Evolutionary conservation across 1,140 invertebrate genomes (phyloP).

Genomic region (Cardiocondyla obscurior): DNA sequence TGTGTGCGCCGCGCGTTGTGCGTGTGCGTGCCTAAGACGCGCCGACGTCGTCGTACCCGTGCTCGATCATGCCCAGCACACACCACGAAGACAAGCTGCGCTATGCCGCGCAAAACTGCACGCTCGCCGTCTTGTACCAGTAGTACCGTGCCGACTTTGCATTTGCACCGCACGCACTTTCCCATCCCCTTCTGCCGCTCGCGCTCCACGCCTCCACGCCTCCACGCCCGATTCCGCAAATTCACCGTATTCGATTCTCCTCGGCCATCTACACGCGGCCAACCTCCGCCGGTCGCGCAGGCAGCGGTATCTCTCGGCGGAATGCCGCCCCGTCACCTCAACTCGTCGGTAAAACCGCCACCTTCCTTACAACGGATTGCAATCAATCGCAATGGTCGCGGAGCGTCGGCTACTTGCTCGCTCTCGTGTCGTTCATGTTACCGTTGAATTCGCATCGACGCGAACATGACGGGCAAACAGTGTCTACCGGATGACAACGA

Average conservation of each 20-base stretch:
- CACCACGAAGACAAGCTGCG: background rate
- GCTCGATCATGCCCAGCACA: background rate
- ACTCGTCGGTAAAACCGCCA: background rate
- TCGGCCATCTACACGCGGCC: too few relatives aligned
- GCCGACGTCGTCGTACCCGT: background rate
- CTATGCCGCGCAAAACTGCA: background rate
- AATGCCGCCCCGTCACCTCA: background rate
- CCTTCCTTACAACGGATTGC: too few relatives aligned
- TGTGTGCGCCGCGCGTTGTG: background rate
- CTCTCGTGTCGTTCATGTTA: background rate
- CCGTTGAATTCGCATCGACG: background rate
- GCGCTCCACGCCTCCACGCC: too few relatives aligned
- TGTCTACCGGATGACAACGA: conserved; percentile 62
- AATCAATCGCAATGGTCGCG: background rate
- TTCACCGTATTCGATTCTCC: too few relatives aligned
- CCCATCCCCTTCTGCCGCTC: background rate
- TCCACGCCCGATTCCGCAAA: background rate
- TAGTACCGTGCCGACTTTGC: too few relatives aligned
- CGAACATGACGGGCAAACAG: conserved; percentile 76
- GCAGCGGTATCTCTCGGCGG: background rate
- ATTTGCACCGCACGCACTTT: background rate
- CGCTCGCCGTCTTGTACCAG: background rate
- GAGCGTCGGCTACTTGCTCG: background rate
- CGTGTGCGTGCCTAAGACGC: background rate
- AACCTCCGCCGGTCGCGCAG: background rate